A percentile compares a stretch with the other conserved stretches of the same genome.
phyloP scores from a whole-genome alignment of 2,888 invertebrate genomes.

The Rugalucina vietnamica region DNA sequence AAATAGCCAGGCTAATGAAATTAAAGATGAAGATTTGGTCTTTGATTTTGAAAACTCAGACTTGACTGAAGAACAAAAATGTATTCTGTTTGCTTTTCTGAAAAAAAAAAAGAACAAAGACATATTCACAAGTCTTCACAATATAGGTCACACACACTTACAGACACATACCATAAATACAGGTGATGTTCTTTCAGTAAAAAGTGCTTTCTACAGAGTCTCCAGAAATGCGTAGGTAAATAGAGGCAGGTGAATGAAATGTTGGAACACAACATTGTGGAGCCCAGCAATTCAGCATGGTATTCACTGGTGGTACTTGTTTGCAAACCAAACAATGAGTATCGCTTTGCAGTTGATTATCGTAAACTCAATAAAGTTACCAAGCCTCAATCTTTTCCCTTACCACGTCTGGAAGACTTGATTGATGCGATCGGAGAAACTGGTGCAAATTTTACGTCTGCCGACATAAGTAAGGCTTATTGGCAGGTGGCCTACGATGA shows the following conservation, averaged over 20 bases:
- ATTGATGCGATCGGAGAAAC: background rate
- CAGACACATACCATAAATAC: slow-evolving; percentile 29
- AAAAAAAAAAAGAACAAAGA: slow-evolving; percentile 28
- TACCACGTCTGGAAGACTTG: background rate
- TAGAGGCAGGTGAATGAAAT: slow-evolving; percentile 26
- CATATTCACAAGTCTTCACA: slow-evolving; percentile 24
- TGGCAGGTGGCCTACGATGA: background rate
- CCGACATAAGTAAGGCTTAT: background rate
- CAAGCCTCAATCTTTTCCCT: background rate
- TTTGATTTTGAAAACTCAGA: slow-evolving; percentile 15
- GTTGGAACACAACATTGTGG: slow-evolving; percentile 29
- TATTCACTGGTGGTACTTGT: slow-evolving; percentile 10
- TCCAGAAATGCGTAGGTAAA: slow-evolving; percentile 25
- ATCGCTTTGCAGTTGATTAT: background rate
- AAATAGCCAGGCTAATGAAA: too few species aligned
- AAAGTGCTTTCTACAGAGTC: slow-evolving; percentile 16
- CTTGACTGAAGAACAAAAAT: slow-evolving; percentile 21
- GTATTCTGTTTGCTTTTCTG: background rate
- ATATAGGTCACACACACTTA: slow-evolving; percentile 22
- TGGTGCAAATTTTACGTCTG: background rate
- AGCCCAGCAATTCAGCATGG: slow-evolving; percentile 26
- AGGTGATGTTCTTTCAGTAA: slow-evolving; percentile 8
- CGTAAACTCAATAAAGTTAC: background rate
- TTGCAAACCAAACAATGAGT: background rate
- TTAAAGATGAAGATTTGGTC: background rate